A percentile compares a stretch with the other conserved stretches of the same genome.
These are phyloP conservation scores for Leptodactylus fuscus DNA, from an alignment of 2,113 vertebrate genomes.

Conservation along the genomic window DNA sequence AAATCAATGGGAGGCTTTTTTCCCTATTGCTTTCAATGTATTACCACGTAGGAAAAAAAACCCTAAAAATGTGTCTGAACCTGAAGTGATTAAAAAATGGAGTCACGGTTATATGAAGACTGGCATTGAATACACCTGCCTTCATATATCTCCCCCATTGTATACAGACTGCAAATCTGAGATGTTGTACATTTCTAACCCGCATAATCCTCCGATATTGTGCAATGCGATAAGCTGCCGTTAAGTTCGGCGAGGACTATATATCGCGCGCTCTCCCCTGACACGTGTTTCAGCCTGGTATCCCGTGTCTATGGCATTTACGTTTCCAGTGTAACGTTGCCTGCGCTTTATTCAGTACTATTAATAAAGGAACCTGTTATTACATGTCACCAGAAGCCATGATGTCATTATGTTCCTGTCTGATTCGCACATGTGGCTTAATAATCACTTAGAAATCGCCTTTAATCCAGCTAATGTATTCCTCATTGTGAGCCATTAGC, in stretches of 20 bases:
- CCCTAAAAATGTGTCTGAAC: no score
- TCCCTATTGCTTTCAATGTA: no score
- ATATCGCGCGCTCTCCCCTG: neutral
- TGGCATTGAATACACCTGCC: no score
- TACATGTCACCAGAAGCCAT: neutral
- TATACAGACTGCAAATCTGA: no score
- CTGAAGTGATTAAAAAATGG: no score
- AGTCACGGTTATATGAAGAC: no score
- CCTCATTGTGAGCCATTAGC: neutral
- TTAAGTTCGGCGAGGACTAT: neutral
- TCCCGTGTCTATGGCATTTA: slow-evolving; percentile 39
- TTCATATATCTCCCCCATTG: no score
- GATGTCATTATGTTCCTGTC: slow-evolving; percentile 4
- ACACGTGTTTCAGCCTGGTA: neutral
- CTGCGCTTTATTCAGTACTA: neutral
- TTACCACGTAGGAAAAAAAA: no score
- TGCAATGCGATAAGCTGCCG: neutral
- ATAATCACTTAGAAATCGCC: slow-evolving; percentile 52
- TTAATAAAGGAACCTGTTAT: neutral
- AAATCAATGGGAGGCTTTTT: no score
- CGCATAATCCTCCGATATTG: no score
- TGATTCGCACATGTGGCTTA: neutral
- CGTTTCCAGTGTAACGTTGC: slow-evolving; percentile 39
- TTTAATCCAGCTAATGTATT: slow-evolving; percentile 50
- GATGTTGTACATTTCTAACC: neutral